Evolutionary conservation across 2,113 vertebrate species (phyloP).

Genomic region (Channa argus): DNA sequence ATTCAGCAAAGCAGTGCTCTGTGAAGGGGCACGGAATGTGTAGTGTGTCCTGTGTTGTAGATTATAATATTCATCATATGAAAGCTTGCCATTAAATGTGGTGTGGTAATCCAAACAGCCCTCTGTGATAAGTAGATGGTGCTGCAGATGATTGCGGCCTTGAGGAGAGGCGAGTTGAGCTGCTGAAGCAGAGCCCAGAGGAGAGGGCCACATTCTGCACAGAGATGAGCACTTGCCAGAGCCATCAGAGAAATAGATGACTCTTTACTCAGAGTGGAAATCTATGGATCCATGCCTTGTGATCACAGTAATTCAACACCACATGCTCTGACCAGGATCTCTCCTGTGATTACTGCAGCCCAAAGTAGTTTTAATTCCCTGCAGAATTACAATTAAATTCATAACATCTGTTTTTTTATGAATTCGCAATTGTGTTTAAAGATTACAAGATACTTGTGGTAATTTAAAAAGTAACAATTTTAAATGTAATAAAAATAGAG

Average conservation of each 20-base stretch:
- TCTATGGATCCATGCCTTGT: conserved; percentile 22
- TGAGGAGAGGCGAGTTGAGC: conserved; percentile 59
- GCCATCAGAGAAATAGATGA: conserved; percentile 61
- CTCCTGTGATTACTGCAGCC: conserved; percentile 20
- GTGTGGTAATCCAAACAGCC: conserved; percentile 72
- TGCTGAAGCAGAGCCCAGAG: conserved; percentile 46
- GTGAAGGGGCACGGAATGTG: conserved; percentile 32
- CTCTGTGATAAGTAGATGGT: conserved; percentile 71
- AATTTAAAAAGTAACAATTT: neutral
- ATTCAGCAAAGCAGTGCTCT: conserved; percentile 13
- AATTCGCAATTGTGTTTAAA: neutral
- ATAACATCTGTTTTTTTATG: neutral
- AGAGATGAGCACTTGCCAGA: conserved; percentile 56
- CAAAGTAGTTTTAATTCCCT: neutral
- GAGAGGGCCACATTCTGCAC: conserved; percentile 41
- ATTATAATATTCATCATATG: conserved; percentile 66
- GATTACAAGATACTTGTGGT: neutral
- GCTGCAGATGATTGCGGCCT: conserved; percentile 67
- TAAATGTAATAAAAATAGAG: too few species aligned
- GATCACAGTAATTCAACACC: conserved; percentile 41
- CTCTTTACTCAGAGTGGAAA: conserved; percentile 49
- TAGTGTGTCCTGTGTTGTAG: conserved; percentile 46
- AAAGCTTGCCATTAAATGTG: conserved; percentile 60
- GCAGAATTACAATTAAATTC: neutral
- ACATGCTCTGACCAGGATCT: conserved; percentile 9